These are phyloP conservation scores for Dysdera silvatica DNA, from an alignment of 1,140 invertebrate genomes.

Conservation along the genomic window DNA sequence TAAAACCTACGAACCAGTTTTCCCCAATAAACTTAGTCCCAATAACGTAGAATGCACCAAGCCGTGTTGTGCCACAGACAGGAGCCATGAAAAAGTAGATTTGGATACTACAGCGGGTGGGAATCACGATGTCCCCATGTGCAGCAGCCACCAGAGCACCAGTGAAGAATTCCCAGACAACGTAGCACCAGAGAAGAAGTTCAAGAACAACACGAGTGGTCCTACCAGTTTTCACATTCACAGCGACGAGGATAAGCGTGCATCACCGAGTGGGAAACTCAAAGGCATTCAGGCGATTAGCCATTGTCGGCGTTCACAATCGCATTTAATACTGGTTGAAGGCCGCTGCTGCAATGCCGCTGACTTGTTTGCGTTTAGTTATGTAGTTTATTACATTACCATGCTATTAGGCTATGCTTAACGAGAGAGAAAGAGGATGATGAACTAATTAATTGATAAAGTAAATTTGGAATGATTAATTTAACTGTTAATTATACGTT, in stretches of 20 bases:
- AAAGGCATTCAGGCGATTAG: conserved; percentile 26
- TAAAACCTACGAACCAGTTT: background rate
- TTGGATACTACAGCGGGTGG: background rate
- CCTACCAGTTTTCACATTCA: background rate
- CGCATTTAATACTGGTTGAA: too few species aligned
- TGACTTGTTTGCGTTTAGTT: too few species aligned
- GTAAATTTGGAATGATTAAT: too few species aligned
- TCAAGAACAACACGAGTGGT: background rate
- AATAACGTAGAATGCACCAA: conserved; percentile 17
- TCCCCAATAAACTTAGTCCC: conserved; percentile 5
- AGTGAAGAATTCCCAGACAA: background rate
- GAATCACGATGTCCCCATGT: background rate
- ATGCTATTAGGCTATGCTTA: too few species aligned
- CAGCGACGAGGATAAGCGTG: background rate
- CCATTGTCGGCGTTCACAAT: too few species aligned
- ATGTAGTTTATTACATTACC: too few species aligned
- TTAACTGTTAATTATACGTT: too few species aligned
- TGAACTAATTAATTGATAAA: too few species aligned
- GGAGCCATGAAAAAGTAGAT: conserved; percentile 20
- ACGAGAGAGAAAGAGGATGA: too few species aligned
- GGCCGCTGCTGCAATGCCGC: too few species aligned
- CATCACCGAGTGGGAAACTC: conserved; percentile 1
- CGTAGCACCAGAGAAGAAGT: background rate
- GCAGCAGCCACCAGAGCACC: background rate
- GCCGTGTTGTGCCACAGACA: conserved; percentile 25